These are phyloP conservation scores for Tauraco erythrolophus DNA, from an alignment of 2,113 vertebrate species.

Conservation along the genomic window DNA sequence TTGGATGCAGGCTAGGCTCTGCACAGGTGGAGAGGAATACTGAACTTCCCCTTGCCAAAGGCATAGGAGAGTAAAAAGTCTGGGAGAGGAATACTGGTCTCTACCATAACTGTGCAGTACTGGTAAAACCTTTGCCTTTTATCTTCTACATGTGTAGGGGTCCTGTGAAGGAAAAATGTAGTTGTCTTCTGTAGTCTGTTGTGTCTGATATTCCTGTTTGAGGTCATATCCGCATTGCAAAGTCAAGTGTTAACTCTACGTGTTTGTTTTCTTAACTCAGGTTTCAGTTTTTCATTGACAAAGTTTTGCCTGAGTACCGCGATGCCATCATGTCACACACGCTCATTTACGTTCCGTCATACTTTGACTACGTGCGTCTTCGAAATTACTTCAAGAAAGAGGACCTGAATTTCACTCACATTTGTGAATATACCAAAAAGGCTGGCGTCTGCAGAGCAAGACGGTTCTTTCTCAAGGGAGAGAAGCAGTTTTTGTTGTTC, in stretches of 20 bases:
- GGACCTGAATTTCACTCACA: conserved; percentile 85
- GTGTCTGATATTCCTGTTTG: background rate
- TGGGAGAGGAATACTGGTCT: background rate
- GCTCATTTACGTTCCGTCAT: conserved; percentile 90
- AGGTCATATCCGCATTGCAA: background rate
- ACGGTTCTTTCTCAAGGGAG: conserved; percentile 89
- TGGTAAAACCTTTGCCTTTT: background rate
- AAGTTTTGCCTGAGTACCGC: conserved; percentile 92
- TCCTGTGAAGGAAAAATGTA: background rate
- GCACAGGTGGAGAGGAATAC: background rate
- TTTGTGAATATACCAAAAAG: conserved; percentile 90
- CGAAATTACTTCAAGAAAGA: conserved; percentile 95
- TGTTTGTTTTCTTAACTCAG: conserved; percentile 59
- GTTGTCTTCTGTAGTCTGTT: background rate
- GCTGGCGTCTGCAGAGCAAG: conserved; percentile 86
- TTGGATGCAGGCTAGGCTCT: background rate
- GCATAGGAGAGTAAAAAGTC: background rate
- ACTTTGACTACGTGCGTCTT: conserved; percentile 95
- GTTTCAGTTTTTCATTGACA: conserved; percentile 91
- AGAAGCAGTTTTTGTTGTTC: conserved; percentile 90
- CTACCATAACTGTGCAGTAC: background rate
- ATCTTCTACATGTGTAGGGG: background rate
- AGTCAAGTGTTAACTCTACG: background rate
- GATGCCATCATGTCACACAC: conserved; percentile 97
- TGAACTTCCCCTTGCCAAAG: background rate